These are phyloP conservation scores for Alouatta palliata DNA, from an alignment of 2,113 vertebrate species.

Conservation along the genomic window DNA sequence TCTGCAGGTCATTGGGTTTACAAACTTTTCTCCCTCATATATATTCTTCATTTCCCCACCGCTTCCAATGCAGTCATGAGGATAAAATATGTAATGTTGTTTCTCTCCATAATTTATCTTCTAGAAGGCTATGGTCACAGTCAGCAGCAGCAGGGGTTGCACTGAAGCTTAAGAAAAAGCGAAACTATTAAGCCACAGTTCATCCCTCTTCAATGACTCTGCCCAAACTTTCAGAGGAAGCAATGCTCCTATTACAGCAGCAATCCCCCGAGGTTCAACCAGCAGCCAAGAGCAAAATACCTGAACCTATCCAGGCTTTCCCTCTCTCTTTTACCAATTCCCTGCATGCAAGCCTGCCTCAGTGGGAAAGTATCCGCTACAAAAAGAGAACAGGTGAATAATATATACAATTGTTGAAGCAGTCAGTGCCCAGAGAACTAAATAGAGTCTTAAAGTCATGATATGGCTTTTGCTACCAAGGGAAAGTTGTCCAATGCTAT, in stretches of 20 bases:
- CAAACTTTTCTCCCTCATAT: background rate
- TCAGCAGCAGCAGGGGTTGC: slow-evolving; percentile 20
- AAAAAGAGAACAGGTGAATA: background rate
- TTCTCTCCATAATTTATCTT: slow-evolving; percentile 43
- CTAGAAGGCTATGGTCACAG: background rate
- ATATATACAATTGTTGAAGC: background rate
- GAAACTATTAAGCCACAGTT: slow-evolving; percentile 21
- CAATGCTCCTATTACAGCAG: background rate
- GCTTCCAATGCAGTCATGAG: slow-evolving; percentile 39
- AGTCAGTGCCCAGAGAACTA: background rate
- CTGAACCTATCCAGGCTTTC: background rate
- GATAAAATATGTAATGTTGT: slow-evolving; percentile 49
- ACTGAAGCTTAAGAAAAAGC: slow-evolving; percentile 35
- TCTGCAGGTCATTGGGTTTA: background rate
- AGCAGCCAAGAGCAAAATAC: background rate
- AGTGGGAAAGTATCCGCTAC: background rate
- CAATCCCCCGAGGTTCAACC: background rate
- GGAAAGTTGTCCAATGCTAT: background rate
- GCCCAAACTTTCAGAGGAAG: background rate
- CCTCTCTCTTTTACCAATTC: background rate
- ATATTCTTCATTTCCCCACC: background rate
- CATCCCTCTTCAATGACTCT: slow-evolving; percentile 11
- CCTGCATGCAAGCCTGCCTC: background rate
- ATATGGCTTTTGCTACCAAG: background rate
- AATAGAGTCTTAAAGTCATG: background rate